Percentiles rank a stretch among this genome's conserved stretches.
These are phyloP conservation scores for Crossocerus cetratus DNA, from an alignment of 2,888 invertebrate species.

Conservation along the genomic window DNA sequence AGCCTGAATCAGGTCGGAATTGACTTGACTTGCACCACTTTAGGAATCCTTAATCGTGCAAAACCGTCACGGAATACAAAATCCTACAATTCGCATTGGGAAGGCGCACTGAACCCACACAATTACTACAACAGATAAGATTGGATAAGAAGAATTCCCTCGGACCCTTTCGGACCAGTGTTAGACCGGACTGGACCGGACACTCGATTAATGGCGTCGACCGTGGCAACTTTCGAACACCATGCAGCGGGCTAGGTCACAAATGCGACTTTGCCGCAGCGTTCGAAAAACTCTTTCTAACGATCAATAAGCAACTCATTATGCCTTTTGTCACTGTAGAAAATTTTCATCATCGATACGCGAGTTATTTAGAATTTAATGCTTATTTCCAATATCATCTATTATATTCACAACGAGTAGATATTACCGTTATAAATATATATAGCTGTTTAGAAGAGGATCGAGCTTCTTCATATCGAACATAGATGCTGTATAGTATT, in stretches of 20 bases:
- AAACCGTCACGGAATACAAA: slow-evolving; percentile 37
- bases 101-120: slow-evolving; percentile 37
- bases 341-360: not conserved
- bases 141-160: too few species aligned
- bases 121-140: slow-evolving; percentile 2
- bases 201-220: slow-evolving; percentile 1
- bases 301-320: not conserved
- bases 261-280: not conserved
- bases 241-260: not conserved
- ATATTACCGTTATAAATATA: too few species aligned
- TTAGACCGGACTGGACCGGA: too few species aligned
- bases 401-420: too few species aligned
- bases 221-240: slow-evolving; percentile 3
- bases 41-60: slow-evolving; percentile 22
- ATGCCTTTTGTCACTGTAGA: too few species aligned
- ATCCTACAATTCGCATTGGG: slow-evolving; percentile 20
- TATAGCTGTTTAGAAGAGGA: not conserved
- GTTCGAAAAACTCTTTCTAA: not conserved
- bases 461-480: too few species aligned
- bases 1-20: slow-evolving; percentile 32
- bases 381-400: too few species aligned
- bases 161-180: too few species aligned
- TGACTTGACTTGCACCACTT: slow-evolving; percentile 2
- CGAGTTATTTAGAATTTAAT: too few species aligned
- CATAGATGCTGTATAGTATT: too few species aligned